These are phyloP conservation scores for Hypothenemus hampei DNA, from an alignment of 1,140 invertebrate species.

Conservation along the genomic window DNA sequence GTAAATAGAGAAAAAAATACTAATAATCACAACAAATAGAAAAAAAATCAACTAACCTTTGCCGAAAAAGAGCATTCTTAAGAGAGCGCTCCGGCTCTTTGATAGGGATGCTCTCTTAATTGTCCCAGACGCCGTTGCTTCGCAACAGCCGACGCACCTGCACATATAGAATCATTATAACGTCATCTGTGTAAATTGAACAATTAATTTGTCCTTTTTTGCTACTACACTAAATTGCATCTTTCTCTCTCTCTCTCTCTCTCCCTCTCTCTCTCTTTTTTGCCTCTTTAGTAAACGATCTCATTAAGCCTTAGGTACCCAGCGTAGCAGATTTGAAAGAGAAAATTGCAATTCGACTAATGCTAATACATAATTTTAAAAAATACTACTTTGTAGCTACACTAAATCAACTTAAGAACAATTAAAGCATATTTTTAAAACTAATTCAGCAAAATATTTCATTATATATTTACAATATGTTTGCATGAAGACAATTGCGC, in stretches of 20 bases:
- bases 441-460: conserved; percentile 17
- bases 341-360: too few species aligned
- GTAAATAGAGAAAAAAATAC: conserved; percentile 10
- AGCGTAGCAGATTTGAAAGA: too few species aligned
- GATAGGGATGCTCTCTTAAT: conserved; percentile 87
- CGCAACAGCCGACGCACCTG: conserved; percentile 67
- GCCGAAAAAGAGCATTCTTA: conserved; percentile 47
- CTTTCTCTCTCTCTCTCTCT: too few species aligned
- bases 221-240: too few species aligned
- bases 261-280: too few species aligned
- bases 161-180: conserved; percentile 38
- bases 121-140: conserved; percentile 74
- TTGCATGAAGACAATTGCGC: neutral
- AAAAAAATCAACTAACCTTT: conserved; percentile 42
- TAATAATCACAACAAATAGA: conserved; percentile 23
- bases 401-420: conserved; percentile 29
- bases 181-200: too few species aligned
- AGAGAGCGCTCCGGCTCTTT: conserved; percentile 80
- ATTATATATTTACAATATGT: neutral
- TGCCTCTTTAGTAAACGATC: too few species aligned
- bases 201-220: too few species aligned
- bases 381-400: conserved; percentile 37
- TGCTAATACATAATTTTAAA: too few species aligned
- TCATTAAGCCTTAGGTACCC: too few species aligned
- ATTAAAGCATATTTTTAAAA: conserved; percentile 33